Conservation (phyloP, 92 coral and sea anemone genomes). For the Blastomussa wellsi region DNA sequence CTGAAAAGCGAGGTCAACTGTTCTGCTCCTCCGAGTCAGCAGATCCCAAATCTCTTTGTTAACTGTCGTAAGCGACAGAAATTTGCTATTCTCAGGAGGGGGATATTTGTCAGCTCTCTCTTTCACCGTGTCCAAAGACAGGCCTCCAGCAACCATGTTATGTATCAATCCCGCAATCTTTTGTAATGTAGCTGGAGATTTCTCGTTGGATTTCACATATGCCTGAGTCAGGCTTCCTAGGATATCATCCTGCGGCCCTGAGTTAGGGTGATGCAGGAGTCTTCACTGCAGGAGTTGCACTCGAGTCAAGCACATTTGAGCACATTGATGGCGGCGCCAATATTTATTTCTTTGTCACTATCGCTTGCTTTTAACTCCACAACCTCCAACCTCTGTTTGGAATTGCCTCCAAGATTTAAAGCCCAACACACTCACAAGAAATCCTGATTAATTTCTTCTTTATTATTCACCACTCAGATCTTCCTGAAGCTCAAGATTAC, state of each 20-base stretch:
- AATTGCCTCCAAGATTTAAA: neutral
- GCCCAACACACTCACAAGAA: neutral
- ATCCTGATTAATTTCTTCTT: neutral
- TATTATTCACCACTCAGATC: too few relatives aligned
- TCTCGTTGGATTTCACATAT: slow-evolving; percentile 27
- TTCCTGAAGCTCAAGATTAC: neutral
- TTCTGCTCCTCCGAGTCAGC: slow-evolving; percentile 24
- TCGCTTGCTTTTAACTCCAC: neutral
- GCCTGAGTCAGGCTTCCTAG: slow-evolving; percentile 57
- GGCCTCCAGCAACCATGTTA: slow-evolving; percentile 42
- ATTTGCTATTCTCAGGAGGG: slow-evolving; percentile 52
- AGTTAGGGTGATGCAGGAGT: slow-evolving; percentile 12
- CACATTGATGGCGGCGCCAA: neutral
- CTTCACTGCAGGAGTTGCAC: neutral
- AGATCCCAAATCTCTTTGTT: slow-evolving; percentile 28
- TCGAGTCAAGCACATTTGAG: slow-evolving; percentile 11
- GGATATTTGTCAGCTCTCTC: slow-evolving; percentile 56
- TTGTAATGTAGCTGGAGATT: slow-evolving; percentile 50
- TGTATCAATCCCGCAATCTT: slow-evolving; percentile 50
- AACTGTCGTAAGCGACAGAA: neutral
- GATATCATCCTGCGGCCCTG: slow-evolving; percentile 5
- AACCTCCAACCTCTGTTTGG: neutral
- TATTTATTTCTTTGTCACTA: neutral
- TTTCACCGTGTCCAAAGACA: slow-evolving; percentile 46
- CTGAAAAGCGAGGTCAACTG: slow-evolving; percentile 35